Conservation (phyloP, 2,888 invertebrate genomes). For the Microplitis manilae region DNA sequence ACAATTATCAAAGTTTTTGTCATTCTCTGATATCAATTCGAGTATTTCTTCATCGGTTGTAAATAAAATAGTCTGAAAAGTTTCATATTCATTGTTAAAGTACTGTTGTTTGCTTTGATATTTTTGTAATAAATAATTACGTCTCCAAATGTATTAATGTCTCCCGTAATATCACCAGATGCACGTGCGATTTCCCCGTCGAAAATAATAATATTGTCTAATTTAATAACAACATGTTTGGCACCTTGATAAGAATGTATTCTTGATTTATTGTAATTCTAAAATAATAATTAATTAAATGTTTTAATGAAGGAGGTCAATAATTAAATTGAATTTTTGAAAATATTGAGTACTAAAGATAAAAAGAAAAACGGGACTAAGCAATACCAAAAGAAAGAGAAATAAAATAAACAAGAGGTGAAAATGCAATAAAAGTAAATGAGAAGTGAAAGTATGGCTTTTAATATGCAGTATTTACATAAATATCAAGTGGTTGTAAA, state of each 20-base stretch:
- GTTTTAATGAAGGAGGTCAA: no score
- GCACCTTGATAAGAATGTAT: slow-evolving; percentile 87
- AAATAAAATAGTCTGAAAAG: slow-evolving; percentile 85
- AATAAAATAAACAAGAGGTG: no score
- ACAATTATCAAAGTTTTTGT: slow-evolving; percentile 71
- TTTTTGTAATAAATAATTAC: slow-evolving; percentile 70
- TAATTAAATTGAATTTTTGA: no score
- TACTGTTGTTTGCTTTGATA: neutral
- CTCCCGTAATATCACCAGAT: slow-evolving; percentile 81
- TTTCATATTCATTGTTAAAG: slow-evolving; percentile 8
- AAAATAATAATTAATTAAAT: slow-evolving; percentile 55
- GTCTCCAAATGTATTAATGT: slow-evolving; percentile 81
- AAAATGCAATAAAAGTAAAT: no score
- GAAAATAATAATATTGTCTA: slow-evolving; percentile 82
- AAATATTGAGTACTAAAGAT: no score
- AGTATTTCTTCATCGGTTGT: slow-evolving; percentile 84
- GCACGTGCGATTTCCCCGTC: slow-evolving; percentile 87
- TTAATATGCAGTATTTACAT: no score
- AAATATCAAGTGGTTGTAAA: no score
- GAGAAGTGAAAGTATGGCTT: no score
- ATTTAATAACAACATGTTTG: slow-evolving; percentile 78
- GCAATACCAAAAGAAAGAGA: no score
- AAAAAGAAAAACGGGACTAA: no score
- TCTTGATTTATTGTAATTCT: slow-evolving; percentile 92
- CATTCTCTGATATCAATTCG: slow-evolving; percentile 75